These are phyloP conservation scores for Chromis chromis DNA, from an alignment of 2,797 vertebrate genomes.

Conservation along the genomic window DNA sequence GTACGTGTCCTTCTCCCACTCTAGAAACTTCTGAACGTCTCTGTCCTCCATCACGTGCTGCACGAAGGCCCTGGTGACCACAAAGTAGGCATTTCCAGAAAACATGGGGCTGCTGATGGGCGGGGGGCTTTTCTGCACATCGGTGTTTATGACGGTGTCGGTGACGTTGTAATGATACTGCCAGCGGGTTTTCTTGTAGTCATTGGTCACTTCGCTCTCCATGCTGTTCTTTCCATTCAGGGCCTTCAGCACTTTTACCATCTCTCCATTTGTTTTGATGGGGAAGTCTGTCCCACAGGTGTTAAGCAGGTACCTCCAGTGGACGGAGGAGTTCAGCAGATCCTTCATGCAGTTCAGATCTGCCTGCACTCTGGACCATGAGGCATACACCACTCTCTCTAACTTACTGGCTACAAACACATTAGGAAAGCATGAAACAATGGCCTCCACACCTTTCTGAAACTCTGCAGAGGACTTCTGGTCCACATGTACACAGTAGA, in stretches of 20 bases:
- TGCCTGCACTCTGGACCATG: slow-evolving; percentile 90
- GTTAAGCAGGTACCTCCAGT: slow-evolving; percentile 89
- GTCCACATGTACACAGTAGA: slow-evolving; percentile 90
- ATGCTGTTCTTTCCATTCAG: slow-evolving; percentile 87
- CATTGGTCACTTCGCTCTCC: slow-evolving; percentile 83
- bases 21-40: slow-evolving; percentile 76
- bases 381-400: slow-evolving; percentile 86
- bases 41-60: slow-evolving; percentile 80
- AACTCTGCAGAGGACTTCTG: slow-evolving; percentile 82
- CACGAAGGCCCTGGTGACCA: slow-evolving; percentile 87
- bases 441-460: slow-evolving; percentile 76
- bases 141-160: slow-evolving; percentile 55
- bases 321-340: slow-evolving; percentile 80
- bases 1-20: slow-evolving; percentile 93
- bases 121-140: slow-evolving; percentile 73
- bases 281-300: slow-evolving; percentile 91
- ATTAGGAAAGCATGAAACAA: slow-evolving; percentile 88
- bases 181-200: slow-evolving; percentile 83
- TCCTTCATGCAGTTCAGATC: slow-evolving; percentile 91
- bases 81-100: slow-evolving; percentile 89
- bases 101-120: slow-evolving; percentile 88
- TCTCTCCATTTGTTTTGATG: slow-evolving; percentile 90
- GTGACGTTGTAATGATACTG: slow-evolving; percentile 78
- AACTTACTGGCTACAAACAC: slow-evolving; percentile 87
- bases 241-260: slow-evolving; percentile 81